These are phyloP conservation scores for Anolis sagrei DNA, from an alignment of 2,113 vertebrate species.

Conservation along the genomic window DNA sequence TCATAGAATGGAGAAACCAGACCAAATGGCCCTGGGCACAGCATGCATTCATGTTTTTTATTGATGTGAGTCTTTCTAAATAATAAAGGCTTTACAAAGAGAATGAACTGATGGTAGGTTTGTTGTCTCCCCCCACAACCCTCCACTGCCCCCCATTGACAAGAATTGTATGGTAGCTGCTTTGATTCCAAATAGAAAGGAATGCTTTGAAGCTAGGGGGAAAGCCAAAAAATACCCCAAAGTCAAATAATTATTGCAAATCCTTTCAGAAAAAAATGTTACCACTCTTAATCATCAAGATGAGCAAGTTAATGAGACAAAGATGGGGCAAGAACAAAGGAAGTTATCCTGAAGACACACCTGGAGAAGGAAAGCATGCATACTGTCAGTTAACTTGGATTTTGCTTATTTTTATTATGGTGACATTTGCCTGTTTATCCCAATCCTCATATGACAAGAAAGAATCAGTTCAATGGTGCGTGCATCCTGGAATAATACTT, in stretches of 20 bases:
- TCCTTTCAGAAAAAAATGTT: background rate
- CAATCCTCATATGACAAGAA: background rate
- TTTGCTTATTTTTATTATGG: background rate
- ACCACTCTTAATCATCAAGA: fast-evolving
- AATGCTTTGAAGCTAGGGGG: background rate
- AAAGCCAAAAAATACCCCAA: fast-evolving
- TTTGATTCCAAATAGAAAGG: background rate
- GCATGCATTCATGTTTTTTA: constrained; percentile 29
- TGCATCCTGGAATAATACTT: background rate
- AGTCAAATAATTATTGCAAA: background rate
- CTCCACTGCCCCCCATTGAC: fast-evolving
- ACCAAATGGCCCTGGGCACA: constrained; percentile 15
- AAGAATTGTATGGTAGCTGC: background rate
- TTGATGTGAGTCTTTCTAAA: background rate
- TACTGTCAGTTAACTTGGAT: background rate
- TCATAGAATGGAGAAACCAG: constrained; percentile 47
- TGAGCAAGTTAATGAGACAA: background rate
- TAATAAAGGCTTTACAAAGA: constrained; percentile 28
- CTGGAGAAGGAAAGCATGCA: background rate
- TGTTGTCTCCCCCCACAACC: constrained; percentile 14
- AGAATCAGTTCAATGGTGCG: background rate
- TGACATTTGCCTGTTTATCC: background rate
- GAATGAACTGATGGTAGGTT: constrained; percentile 19
- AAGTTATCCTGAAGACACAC: background rate
- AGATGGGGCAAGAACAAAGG: background rate